Conservation (phyloP, 2,113 vertebrate species). For the Elachura formosa region DNA sequence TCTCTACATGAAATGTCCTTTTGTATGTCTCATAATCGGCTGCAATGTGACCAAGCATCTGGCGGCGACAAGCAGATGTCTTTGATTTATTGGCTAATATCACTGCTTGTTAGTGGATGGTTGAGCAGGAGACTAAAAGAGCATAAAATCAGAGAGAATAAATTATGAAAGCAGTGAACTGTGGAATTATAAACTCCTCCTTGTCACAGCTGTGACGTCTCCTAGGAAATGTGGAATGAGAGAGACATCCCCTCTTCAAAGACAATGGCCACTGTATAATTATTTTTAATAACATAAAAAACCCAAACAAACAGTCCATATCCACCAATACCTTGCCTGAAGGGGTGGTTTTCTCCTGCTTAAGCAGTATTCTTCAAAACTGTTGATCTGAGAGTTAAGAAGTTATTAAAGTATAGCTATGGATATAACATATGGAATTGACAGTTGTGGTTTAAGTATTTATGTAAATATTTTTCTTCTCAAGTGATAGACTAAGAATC, state of each 20-base stretch:
- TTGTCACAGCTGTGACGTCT: constrained; percentile 78
- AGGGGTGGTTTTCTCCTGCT: background rate
- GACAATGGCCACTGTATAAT: constrained; percentile 37
- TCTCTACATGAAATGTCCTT: constrained; percentile 77
- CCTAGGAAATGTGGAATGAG: constrained; percentile 74
- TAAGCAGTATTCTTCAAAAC: background rate
- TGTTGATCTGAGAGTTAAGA: too few species aligned
- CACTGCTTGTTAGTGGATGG: constrained; percentile 87
- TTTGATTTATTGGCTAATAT: constrained; percentile 94
- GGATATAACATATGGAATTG: background rate
- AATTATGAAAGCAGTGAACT: constrained; percentile 83
- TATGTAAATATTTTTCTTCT: background rate
- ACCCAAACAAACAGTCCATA: background rate
- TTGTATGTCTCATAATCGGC: constrained; percentile 80
- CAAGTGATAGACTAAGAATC: background rate
- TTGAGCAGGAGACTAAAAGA: constrained; percentile 82
- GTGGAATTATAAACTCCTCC: constrained; percentile 77
- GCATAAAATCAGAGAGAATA: constrained; percentile 85
- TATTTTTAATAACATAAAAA: constrained; percentile 55
- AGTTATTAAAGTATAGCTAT: too few species aligned
- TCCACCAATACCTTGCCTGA: background rate
- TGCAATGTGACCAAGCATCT: constrained; percentile 87
- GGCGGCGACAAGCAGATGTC: constrained; percentile 82
- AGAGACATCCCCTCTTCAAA: constrained; percentile 73
- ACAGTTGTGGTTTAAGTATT: background rate